Percentiles rank a stretch among this genome's conserved stretches.
Conservation (phyloP, 2,113 vertebrate species). For the Macaca nemestrina region DNA sequence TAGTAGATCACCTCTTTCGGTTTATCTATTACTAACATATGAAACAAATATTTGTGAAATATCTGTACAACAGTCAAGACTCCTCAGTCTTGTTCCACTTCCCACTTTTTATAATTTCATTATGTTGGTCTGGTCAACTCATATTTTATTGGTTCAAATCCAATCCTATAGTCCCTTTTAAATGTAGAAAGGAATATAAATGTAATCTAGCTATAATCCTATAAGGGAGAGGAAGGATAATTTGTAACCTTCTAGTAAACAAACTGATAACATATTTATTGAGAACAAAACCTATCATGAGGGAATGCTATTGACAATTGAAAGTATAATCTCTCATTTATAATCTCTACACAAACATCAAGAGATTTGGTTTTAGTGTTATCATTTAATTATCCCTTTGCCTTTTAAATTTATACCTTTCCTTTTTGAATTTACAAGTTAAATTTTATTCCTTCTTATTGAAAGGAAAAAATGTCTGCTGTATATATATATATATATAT, state of each 20-base stretch:
- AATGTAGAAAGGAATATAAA: background rate
- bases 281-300: background rate
- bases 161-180: background rate
- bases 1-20: background rate
- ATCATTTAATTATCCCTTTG: background rate
- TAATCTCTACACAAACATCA: background rate
- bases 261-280: background rate
- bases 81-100: background rate
- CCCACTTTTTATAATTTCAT: background rate
- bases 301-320: rapidly evolving
- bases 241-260: background rate
- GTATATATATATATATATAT: too few species aligned
- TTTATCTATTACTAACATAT: background rate
- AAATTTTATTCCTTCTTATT: background rate
- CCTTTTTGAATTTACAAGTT: too few species aligned
- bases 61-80: background rate
- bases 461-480: background rate
- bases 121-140: background rate
- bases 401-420: background rate
- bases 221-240: background rate
- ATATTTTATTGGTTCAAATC: background rate
- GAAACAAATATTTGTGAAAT: background rate
- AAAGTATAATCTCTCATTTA: background rate
- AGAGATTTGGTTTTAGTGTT: background rate
- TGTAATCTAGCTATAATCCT: background rate